These are phyloP conservation scores for Temnothorax curvispinosus DNA, from an alignment of 1,140 invertebrate genomes.

Conservation along the genomic window DNA sequence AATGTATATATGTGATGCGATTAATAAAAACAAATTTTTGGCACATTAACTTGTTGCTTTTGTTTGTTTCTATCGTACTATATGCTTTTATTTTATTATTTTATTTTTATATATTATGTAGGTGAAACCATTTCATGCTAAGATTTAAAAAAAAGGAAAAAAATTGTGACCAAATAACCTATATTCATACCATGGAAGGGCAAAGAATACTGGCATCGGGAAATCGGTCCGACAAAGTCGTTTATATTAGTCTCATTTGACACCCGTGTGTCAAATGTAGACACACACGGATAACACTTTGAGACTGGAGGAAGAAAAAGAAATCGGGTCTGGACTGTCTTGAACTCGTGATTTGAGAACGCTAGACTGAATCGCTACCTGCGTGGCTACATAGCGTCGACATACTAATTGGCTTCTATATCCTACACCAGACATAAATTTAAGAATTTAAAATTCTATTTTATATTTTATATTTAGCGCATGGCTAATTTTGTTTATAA, in stretches of 20 bases:
- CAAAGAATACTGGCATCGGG: constrained; percentile 66
- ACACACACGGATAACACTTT: constrained; percentile 70
- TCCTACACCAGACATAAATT: neutral
- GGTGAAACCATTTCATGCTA: too few relatives aligned
- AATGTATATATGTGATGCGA: neutral
- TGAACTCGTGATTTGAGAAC: constrained; percentile 24
- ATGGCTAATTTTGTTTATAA: neutral
- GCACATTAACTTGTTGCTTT: neutral
- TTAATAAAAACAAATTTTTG: neutral
- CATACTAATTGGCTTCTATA: neutral
- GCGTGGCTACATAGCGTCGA: neutral
- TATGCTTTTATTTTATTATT: too few relatives aligned
- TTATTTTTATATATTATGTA: neutral
- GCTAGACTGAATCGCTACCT: neutral
- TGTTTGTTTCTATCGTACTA: neutral
- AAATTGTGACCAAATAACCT: constrained; percentile 62
- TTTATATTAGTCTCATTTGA: constrained; percentile 74
- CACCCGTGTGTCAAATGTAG: constrained; percentile 53
- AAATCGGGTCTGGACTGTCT: neutral
- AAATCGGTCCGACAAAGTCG: constrained; percentile 28
- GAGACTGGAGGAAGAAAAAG: constrained; percentile 55
- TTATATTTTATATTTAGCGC: neutral
- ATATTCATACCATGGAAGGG: constrained; percentile 61
- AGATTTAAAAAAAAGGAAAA: neutral
- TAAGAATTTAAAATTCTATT: neutral